These are phyloP conservation scores for Drosophila formosana DNA, from an alignment of 2,888 invertebrate species.

Conservation along the genomic window DNA sequence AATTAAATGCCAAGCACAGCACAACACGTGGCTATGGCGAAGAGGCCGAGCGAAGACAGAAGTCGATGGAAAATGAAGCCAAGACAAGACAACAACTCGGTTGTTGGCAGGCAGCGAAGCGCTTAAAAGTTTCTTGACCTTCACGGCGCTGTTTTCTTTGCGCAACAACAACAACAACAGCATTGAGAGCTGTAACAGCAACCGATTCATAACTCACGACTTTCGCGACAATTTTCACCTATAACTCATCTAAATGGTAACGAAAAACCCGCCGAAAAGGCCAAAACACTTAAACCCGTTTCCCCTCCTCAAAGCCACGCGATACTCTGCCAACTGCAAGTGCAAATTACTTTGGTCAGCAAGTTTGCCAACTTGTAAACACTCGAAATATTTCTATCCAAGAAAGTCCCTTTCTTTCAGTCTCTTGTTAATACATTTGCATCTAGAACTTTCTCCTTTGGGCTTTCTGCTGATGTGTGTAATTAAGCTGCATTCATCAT, in stretches of 20 bases:
- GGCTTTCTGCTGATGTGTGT: background rate
- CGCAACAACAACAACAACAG: conserved; percentile 35
- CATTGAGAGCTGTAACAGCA: conserved; percentile 43
- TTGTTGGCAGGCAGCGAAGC: conserved; percentile 39
- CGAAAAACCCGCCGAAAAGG: conserved; percentile 57
- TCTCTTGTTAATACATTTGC: background rate
- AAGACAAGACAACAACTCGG: background rate
- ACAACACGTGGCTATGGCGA: background rate
- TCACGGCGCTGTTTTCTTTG: conserved; percentile 56
- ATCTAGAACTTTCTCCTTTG: background rate
- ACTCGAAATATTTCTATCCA: background rate
- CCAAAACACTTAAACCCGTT: conserved; percentile 54
- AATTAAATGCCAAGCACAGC: conserved; percentile 54
- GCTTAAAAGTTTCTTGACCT: conserved; percentile 69
- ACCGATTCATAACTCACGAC: conserved; percentile 75
- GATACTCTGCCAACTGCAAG: conserved; percentile 28
- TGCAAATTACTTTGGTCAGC: conserved; percentile 29
- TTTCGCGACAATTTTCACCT: conserved; percentile 80
- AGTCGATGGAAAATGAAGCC: conserved; percentile 36
- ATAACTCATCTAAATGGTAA: conserved; percentile 76
- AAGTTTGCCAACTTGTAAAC: background rate
- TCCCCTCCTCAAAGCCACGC: conserved; percentile 3
- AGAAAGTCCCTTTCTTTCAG: background rate
- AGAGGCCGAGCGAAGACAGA: background rate
- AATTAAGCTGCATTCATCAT: background rate